Conservation (phyloP, 2,113 vertebrate species). For the Dicrurus megarhynchus region DNA sequence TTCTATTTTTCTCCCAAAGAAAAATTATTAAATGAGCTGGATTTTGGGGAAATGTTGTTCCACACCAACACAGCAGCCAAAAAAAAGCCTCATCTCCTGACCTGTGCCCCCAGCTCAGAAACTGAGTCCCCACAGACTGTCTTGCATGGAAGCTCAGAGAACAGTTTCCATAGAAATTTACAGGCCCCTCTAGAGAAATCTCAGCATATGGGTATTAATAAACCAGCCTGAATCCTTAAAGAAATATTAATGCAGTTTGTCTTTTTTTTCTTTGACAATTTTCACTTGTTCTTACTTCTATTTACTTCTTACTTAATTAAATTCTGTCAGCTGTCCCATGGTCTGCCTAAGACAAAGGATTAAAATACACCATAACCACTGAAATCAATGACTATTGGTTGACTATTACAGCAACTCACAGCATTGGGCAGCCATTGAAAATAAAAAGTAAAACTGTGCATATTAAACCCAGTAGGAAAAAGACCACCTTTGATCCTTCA, state of each 20-base stretch:
- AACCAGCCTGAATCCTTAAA: neutral
- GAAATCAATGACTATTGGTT: neutral
- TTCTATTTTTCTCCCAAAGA: neutral
- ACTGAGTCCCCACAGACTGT: neutral
- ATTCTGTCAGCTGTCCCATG: neutral
- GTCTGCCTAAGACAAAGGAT: neutral
- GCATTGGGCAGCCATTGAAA: neutral
- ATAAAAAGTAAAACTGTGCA: neutral
- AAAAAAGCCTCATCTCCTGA: neutral
- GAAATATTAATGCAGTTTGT: neutral
- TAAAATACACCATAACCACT: neutral
- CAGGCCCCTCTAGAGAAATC: neutral
- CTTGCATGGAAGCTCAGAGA: neutral
- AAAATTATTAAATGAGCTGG: neutral
- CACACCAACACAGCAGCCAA: neutral
- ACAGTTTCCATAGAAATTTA: neutral
- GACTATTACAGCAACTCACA: neutral
- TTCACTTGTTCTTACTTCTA: neutral
- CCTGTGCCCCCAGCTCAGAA: neutral
- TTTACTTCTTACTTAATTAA: neutral
- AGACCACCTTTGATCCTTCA: neutral
- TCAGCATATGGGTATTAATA: neutral
- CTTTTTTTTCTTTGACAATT: neutral
- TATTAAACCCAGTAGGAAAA: neutral
- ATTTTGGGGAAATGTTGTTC: neutral